Percentiles rank a stretch among this genome's conserved stretches.
Conservation (phyloP, 2,797 vertebrate genomes). For the Propithecus perrieri region DNA sequence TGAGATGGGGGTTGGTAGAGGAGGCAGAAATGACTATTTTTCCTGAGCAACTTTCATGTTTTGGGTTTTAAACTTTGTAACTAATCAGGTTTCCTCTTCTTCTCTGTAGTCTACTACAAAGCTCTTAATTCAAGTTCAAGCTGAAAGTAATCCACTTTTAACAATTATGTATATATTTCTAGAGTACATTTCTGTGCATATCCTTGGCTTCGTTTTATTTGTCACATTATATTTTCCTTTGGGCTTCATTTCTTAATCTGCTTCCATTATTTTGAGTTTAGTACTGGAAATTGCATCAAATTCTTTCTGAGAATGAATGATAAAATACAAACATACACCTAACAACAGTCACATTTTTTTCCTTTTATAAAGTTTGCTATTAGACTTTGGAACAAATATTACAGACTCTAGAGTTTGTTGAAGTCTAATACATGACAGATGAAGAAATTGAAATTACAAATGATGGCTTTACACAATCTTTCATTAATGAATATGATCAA, state of each 20-base stretch:
- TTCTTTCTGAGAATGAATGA: background rate
- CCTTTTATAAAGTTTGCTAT: background rate
- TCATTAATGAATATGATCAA: background rate
- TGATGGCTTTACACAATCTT: background rate
- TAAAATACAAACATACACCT: background rate
- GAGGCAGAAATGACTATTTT: background rate
- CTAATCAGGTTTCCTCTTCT: background rate
- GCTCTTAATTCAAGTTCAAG: background rate
- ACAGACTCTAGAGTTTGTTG: background rate
- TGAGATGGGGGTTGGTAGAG: background rate
- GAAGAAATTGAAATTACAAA: constrained; percentile 22
- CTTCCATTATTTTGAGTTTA: constrained; percentile 19
- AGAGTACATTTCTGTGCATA: background rate
- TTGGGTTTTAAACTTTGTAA: background rate
- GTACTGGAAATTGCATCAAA: background rate
- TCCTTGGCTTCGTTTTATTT: background rate
- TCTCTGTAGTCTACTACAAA: background rate
- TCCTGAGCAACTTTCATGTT: background rate
- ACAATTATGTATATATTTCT: background rate
- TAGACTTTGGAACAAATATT: background rate
- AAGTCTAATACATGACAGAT: background rate
- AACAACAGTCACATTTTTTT: background rate
- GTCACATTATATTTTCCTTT: background rate
- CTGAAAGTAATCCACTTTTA: background rate
- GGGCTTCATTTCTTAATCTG: background rate